phyloP scores from a whole-genome alignment of 2,113 vertebrate genomes.

The Psittacula cyanocephala region DNA sequence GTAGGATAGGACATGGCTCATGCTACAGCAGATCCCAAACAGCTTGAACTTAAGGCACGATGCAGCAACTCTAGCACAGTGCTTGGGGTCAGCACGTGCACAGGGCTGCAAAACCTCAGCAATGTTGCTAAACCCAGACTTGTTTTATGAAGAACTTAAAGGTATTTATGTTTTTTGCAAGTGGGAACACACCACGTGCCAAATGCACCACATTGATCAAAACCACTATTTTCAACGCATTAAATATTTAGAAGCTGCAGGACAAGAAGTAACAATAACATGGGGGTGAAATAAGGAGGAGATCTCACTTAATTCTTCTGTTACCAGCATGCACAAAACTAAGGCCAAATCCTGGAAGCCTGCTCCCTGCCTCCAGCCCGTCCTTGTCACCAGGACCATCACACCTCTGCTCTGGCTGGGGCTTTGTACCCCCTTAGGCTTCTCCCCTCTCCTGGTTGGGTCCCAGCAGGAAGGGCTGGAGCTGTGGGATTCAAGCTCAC shows the following conservation, averaged over 20 bases:
- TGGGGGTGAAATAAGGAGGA: fast-evolving
- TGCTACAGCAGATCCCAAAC: not conserved
- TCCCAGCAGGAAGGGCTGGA: not conserved
- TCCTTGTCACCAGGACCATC: not conserved
- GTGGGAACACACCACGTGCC: fast-evolving
- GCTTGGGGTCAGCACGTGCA: fast-evolving
- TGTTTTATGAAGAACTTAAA: not conserved
- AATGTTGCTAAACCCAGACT: not conserved
- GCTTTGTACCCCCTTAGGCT: fast-evolving
- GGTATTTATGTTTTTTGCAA: not conserved
- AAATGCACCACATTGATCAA: not conserved
- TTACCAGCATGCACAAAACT: not conserved
- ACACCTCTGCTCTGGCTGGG: fast-evolving
- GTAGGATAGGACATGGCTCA: fast-evolving
- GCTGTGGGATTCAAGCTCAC: not conserved
- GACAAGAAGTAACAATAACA: not conserved
- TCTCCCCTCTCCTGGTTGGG: not conserved
- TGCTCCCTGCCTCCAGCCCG: not conserved
- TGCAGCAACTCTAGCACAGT: fast-evolving
- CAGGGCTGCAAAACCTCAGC: fast-evolving
- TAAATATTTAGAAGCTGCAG: not conserved
- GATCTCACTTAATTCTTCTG: not conserved
- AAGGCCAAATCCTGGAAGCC: not conserved
- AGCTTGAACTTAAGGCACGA: not conserved
- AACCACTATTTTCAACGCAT: not conserved